phyloP scores from a whole-genome alignment of 2,888 invertebrate genomes.

The Pristionchus japonicus region DNA sequence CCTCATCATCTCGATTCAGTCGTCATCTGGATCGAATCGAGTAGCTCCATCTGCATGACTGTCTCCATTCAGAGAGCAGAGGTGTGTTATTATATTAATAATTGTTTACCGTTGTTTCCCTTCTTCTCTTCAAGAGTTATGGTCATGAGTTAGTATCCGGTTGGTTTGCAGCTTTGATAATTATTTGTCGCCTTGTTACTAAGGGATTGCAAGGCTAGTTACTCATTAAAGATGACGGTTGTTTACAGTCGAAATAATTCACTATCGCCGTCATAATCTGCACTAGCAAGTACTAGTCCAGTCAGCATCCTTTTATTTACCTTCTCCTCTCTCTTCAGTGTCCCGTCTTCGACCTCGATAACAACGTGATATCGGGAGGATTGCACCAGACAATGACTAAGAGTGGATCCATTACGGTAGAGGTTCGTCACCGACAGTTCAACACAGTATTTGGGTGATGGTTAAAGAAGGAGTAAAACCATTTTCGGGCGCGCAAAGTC shows the following conservation, averaged over 20 bases:
- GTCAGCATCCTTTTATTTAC: background rate
- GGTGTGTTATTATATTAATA: conserved; percentile 68
- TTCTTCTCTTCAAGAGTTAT: too few relatives aligned
- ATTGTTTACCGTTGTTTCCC: too few relatives aligned
- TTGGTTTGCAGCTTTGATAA: too few relatives aligned
- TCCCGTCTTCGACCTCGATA: conserved; percentile 87
- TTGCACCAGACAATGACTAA: conserved; percentile 83
- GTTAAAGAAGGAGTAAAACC: too few relatives aligned
- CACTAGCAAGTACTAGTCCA: background rate
- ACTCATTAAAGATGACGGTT: background rate
- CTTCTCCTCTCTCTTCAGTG: conserved; percentile 80
- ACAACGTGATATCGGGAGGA: conserved; percentile 85
- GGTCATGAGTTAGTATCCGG: too few relatives aligned
- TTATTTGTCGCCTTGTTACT: background rate
- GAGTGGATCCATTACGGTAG: conserved; percentile 84
- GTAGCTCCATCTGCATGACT: conserved; percentile 82
- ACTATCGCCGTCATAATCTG: background rate
- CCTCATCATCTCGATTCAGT: conserved; percentile 77
- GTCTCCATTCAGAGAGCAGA: conserved; percentile 86
- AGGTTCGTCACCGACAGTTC: conserved; percentile 46
- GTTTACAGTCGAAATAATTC: background rate
- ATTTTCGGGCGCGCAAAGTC: too few relatives aligned
- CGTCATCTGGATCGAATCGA: conserved; percentile 75
- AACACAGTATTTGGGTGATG: background rate
- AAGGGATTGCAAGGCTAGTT: background rate